These are phyloP conservation scores for Tenebrio molitor DNA, from an alignment of 1,140 invertebrate species.

Conservation along the genomic window DNA sequence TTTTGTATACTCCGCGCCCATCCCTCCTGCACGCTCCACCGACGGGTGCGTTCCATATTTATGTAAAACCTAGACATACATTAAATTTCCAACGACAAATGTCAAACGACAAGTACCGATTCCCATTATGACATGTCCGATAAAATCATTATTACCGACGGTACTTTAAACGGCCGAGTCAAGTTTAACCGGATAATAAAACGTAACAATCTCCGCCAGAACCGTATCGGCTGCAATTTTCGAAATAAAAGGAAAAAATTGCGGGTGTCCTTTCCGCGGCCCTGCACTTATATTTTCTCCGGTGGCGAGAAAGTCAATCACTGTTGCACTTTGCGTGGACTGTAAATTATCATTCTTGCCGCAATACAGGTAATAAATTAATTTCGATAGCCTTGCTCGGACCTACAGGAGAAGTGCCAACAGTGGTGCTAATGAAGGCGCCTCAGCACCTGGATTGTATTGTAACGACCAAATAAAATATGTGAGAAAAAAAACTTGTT, in stretches of 20 bases:
- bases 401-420: not conserved
- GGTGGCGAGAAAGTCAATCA: constrained; percentile 5
- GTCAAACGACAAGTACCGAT: constrained; percentile 5
- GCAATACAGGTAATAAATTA: constrained; percentile 22
- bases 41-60: constrained; percentile 9
- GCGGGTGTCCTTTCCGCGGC: constrained; percentile 20
- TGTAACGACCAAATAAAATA: constrained; percentile 17
- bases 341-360: constrained; percentile 22
- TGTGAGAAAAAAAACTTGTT: constrained; percentile 25
- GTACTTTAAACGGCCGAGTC: constrained; percentile 1
- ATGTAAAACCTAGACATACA: constrained; percentile 12
- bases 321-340: constrained; percentile 9
- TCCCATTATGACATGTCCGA: constrained; percentile 20
- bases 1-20: constrained; percentile 5
- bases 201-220: constrained; percentile 14
- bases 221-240: not conserved
- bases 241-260: constrained; percentile 7
- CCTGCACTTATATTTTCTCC: constrained; percentile 1
- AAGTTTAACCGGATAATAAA: constrained; percentile 34
- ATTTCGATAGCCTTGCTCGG: not conserved
- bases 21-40: constrained; percentile 8
- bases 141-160: constrained; percentile 6
- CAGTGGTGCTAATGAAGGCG: constrained; percentile 20
- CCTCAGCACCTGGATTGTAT: constrained; percentile 9
- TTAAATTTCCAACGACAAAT: constrained; percentile 2